Percentiles rank a stretch among this genome's conserved stretches.
These are phyloP conservation scores for Rhyacichthys aspro DNA, from an alignment of 2,797 vertebrate genomes.

Conservation along the genomic window DNA sequence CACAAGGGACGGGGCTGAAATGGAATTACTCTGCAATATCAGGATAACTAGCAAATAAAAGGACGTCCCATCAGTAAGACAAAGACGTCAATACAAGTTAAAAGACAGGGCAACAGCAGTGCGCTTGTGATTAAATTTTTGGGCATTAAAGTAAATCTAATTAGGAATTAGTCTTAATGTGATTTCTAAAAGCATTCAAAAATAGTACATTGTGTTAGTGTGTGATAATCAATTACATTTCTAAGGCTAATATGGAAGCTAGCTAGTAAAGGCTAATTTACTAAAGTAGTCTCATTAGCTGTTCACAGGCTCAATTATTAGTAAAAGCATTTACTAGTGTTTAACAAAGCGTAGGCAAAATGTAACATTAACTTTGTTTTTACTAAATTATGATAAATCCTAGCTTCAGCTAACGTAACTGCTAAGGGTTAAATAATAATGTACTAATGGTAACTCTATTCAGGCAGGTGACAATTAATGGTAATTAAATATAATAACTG, in stretches of 20 bases:
- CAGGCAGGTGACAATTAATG: too few species aligned
- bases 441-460: too few species aligned
- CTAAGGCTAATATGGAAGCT: background rate
- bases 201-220: background rate
- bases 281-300: too few species aligned
- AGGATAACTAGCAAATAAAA: constrained; percentile 44
- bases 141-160: background rate
- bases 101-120: background rate
- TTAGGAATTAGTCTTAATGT: background rate
- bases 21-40: constrained; percentile 45
- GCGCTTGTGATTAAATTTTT: constrained; percentile 2
- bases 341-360: too few species aligned
- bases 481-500: too few species aligned
- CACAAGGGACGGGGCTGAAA: constrained; percentile 38
- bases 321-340: too few species aligned
- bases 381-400: too few species aligned
- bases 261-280: background rate
- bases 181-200: background rate
- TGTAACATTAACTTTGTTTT: too few species aligned
- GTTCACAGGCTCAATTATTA: too few species aligned
- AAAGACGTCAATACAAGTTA: constrained; percentile 15
- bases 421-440: too few species aligned
- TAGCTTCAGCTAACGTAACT: too few species aligned
- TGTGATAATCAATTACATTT: background rate
- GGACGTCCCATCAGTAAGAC: constrained; percentile 12